Conservation (phyloP, 2,797 vertebrate species). For the Pseudopleuronectes americanus region DNA sequence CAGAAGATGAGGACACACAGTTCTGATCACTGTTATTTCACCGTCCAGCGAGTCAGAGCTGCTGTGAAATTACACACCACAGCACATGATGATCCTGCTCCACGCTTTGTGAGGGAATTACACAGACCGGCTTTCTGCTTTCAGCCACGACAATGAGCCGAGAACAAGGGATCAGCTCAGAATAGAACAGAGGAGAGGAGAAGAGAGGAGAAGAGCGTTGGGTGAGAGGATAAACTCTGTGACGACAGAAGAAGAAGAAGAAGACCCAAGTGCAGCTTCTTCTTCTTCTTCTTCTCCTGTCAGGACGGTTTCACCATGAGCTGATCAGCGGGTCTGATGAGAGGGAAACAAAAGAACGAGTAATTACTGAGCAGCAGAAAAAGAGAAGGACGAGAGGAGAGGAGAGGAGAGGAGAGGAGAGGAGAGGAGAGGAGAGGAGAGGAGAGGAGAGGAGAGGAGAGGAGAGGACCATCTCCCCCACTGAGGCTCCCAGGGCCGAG, state of each 20-base stretch:
- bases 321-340: too few species aligned
- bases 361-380: too few species aligned
- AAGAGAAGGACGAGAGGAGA: too few species aligned
- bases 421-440: too few species aligned
- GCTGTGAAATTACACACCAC: constrained; percentile 33
- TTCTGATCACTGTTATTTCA: constrained; percentile 56
- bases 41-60: constrained; percentile 21
- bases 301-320: too few species aligned
- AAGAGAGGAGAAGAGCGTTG: background rate
- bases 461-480: too few species aligned
- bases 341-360: too few species aligned
- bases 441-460: too few species aligned
- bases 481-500: too few species aligned
- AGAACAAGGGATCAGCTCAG: constrained; percentile 20
- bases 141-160: constrained; percentile 16
- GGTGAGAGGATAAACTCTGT: background rate
- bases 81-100: constrained; percentile 9
- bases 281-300: too few species aligned
- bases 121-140: constrained; percentile 1
- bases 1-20: constrained; percentile 16
- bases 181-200: background rate
- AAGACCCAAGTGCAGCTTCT: background rate
- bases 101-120: constrained; percentile 14
- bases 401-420: too few species aligned
- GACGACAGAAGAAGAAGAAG: background rate